Conservation (phyloP, 1,140 invertebrate species). For the Saccostrea cuccullata region DNA sequence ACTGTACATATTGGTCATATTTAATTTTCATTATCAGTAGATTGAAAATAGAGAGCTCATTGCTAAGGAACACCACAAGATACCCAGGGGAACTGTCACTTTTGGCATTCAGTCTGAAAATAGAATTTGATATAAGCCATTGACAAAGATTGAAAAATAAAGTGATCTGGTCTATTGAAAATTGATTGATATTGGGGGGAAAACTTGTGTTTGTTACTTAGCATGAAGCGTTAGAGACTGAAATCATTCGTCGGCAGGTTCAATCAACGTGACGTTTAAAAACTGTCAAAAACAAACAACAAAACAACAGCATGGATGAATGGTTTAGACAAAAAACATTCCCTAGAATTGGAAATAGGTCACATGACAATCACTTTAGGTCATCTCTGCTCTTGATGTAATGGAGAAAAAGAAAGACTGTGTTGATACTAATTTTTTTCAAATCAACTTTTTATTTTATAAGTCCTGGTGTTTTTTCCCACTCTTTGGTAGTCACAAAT, state of each 20-base stretch:
- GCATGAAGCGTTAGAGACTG: not conserved
- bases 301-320: conserved; percentile 23
- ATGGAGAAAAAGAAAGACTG: not conserved
- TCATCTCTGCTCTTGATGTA: conserved; percentile 11
- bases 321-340: conserved; percentile 36
- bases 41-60: conserved; percentile 21
- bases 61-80: conserved; percentile 8
- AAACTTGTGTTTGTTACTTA: not conserved
- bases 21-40: conserved; percentile 36
- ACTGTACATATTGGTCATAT: conserved; percentile 34
- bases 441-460: not conserved
- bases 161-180: not conserved
- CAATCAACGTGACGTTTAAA: conserved; percentile 29
- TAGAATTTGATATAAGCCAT: not conserved
- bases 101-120: conserved; percentile 20
- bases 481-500: conserved; percentile 5
- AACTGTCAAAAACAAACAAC: not conserved
- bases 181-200: not conserved
- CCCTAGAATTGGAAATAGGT: conserved; percentile 7
- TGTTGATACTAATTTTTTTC: conserved; percentile 12
- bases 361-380: not conserved
- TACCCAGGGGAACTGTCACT: not conserved
- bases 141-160: conserved; percentile 21
- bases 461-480: not conserved
- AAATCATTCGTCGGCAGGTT: conserved; percentile 36